Base-by-base conservation (phyloP, 2,797 vertebrate species). In the Heteromormyrus szaboi region DNA sequence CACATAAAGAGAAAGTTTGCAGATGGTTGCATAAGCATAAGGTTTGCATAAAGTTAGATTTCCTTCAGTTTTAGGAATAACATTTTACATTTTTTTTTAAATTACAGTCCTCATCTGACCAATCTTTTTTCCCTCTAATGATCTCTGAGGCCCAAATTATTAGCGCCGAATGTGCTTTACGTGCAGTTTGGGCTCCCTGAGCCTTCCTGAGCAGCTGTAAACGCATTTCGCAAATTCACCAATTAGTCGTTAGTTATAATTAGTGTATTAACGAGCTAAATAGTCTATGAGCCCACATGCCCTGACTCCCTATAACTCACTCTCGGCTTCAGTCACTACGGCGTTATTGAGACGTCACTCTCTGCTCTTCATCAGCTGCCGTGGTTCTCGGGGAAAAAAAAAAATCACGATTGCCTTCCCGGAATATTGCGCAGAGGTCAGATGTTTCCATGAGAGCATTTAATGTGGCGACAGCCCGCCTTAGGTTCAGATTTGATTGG, bases 171-270 rank as follows among this genome's bases (percentile, higher is more conserved):
- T 96, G 95, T 96, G 95, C 95, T 95, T 92, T 91, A 95, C 93
- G 94, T 94, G 88, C 88, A 84, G 59, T 51, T 54, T 37, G 41
- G 94, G 95, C 95, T 95, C 95, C 95, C 93, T 93, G 3, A 96
- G 94, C 95, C 93, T 94, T 94, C 93, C 92, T 92, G 91, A 92
- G 93, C 91, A 93, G 92, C 93, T 94, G 94, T 93, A 95, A 95
- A 96, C 95, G 95, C 94, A 93, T 95, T 96, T 95, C 93, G 92
- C 95, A 96, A 96, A 96, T 96, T 95, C 94, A 95, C 95, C 96
- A 96, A 96, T 96, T 96, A 96, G 95, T 96, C 96, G 96, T 95
- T 93, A 95, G 93, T 95, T 95, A 96, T 95, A 96, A 96, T 96
- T 96, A 96, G 95, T 93, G 94, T 85, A 89, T 85, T 44, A 50